Evolutionary conservation across 2,113 vertebrate species (phyloP).

Genomic region (Ascaphus truei): DNA sequence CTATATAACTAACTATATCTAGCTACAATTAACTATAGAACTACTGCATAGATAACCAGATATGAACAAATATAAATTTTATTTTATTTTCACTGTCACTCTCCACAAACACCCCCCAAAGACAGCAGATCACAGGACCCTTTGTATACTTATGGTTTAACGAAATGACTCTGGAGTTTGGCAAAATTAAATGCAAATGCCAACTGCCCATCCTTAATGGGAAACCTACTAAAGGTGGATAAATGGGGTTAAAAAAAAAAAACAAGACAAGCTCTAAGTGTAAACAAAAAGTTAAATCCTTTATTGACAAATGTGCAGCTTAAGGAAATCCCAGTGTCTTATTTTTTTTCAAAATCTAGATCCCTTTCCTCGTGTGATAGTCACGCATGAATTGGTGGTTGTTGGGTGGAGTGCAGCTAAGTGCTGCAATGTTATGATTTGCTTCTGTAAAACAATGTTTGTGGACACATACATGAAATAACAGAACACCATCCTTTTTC

Average conservation of each 20-base stretch:
- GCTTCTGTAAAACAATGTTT: conserved; percentile 41
- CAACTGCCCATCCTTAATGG: too few relatives aligned
- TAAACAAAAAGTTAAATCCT: background rate
- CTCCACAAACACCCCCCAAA: too few relatives aligned
- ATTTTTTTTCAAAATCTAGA: conserved; percentile 27
- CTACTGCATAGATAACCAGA: too few relatives aligned
- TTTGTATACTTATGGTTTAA: too few relatives aligned
- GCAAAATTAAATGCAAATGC: too few relatives aligned
- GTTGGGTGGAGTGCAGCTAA: conserved; percentile 46
- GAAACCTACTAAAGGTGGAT: too few relatives aligned
- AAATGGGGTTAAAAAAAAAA: background rate
- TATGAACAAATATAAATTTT: too few relatives aligned
- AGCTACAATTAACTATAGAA: too few relatives aligned
- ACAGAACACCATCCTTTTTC: conserved; percentile 32
- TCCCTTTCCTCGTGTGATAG: conserved; percentile 43
- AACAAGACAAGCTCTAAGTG: background rate
- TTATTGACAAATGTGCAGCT: background rate
- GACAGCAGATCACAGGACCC: too few relatives aligned
- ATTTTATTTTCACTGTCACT: too few relatives aligned
- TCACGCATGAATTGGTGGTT: conserved; percentile 39
- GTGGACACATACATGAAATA: conserved; percentile 51
- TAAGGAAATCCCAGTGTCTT: conserved; percentile 10
- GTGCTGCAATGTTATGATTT: conserved; percentile 24
- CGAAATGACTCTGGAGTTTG: too few relatives aligned
- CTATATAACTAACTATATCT: too few relatives aligned